A percentile compares a stretch with the other conserved stretches of the same genome.
phyloP scores from a whole-genome alignment of 2,113 vertebrate species.

The Tautogolabrus adspersus region DNA sequence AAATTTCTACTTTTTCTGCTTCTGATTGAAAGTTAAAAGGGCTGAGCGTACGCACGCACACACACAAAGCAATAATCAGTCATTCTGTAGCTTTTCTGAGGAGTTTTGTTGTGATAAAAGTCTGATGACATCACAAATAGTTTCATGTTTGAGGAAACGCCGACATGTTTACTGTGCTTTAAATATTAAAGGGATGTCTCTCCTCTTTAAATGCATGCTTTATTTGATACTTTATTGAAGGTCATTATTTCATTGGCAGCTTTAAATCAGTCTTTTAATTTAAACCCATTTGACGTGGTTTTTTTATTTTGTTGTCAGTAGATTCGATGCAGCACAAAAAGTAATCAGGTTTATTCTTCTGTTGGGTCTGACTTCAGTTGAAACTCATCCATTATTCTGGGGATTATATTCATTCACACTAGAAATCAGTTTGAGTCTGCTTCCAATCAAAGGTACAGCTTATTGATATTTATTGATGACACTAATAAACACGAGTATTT shows the following conservation, averaged over 20 bases:
- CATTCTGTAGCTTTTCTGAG: conserved; percentile 21
- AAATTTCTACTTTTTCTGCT: not conserved
- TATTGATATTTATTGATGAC: conserved; percentile 4
- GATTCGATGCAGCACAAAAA: not conserved
- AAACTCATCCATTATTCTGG: not conserved
- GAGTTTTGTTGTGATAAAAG: conserved; percentile 2
- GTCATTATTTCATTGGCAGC: conserved; percentile 57
- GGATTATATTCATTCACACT: not conserved
- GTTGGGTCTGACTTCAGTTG: not conserved
- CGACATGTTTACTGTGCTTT: conserved; percentile 25
- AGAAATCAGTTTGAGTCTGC: not conserved
- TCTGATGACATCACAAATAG: conserved; percentile 8
- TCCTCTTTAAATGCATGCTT: conserved; percentile 4
- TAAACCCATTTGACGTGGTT: not conserved
- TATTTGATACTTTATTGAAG: conserved; percentile 17
- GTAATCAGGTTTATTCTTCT: conserved; percentile 1
- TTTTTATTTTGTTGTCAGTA: not conserved
- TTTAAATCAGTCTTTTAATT: conserved; percentile 34
- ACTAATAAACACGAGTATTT: not conserved
- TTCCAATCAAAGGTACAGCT: too few relatives aligned
- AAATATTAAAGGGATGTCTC: conserved; percentile 40
- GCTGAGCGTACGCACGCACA: not conserved
- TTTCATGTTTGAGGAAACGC: not conserved
- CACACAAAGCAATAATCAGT: conserved; percentile 40
- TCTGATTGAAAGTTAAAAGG: not conserved